Percentiles rank a stretch among this genome's conserved stretches.
Conservation (phyloP, 1,140 invertebrate genomes). For the Heliothis subflexa region DNA sequence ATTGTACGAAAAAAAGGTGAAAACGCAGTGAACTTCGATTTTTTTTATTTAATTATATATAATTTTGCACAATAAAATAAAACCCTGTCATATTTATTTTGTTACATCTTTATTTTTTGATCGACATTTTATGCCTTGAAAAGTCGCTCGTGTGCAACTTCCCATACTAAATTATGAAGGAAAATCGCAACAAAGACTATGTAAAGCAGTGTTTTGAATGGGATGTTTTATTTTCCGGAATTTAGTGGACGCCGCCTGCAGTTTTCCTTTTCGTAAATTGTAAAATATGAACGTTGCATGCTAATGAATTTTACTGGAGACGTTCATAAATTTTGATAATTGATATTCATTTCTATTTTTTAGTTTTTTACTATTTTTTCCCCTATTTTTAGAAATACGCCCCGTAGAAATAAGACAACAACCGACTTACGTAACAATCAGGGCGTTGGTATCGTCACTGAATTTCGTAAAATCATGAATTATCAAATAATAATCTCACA, state of each 20-base stretch:
- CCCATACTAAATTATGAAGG: constrained; percentile 12
- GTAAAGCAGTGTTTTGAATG: constrained; percentile 16
- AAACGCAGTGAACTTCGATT: no score
- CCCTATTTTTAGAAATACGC: no score
- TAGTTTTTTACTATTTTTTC: background rate
- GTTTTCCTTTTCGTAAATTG: constrained; percentile 14
- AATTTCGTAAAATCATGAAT: no score
- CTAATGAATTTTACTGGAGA: background rate
- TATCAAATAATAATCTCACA: no score
- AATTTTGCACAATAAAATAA: no score
- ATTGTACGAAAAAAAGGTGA: no score
- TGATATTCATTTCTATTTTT: background rate
- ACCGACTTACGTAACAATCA: no score
- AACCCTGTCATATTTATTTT: background rate
- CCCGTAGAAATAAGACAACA: background rate
- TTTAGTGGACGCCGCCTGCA: constrained; percentile 12
- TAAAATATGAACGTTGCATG: constrained; percentile 9
- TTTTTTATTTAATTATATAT: no score
- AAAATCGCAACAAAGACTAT: constrained; percentile 26
- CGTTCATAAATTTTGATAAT: constrained; percentile 1
- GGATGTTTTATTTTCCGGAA: constrained; percentile 11
- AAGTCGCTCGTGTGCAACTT: background rate
- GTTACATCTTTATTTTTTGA: background rate
- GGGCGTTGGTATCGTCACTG: no score
- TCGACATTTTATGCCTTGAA: background rate